Base-by-base conservation (phyloP, 2,888 invertebrate genomes). In the Elegia similella region DNA sequence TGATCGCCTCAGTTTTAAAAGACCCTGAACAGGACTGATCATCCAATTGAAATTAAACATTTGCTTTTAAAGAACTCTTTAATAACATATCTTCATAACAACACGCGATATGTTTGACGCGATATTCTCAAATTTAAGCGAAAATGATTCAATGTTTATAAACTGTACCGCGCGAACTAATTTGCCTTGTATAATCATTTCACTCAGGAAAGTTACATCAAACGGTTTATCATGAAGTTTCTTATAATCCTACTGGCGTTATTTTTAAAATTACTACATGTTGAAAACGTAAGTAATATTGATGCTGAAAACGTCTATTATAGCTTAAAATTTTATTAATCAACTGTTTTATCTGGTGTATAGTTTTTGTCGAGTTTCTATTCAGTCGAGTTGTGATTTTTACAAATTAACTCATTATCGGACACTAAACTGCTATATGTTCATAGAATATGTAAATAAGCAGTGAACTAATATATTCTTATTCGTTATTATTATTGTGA, bases 141-240 rank as follows among this genome's bases (percentile, higher is more conserved):
- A 68, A 73, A 64, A 59, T 55, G 62, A 67, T 60, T 50, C 55
- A 59, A 55, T 80, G 80, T 86, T 87, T 84, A 76, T 72, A 80
- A 84, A 84, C 72, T 65, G 65, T 61, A 54, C 23, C 54, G 59
- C 52, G 30, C 69, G n/a, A n/a, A 62, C 55, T 60, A 63, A 64
- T 60, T 62, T 59, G 58, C 64, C 58, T 53, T 56, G 58, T 61
- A 57, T 52, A 54, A 61, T 70, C 73, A 73, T 64, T 76, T 68
- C 64, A 74, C 65, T 70, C 47, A 52, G 59, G 64, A 63, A 65
- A 70, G 68, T 61, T 55, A 62, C 59, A 63, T 62, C 56, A 59
- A 61, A 47, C 66, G 62, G 66, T 67, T 62, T 59, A 73, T 70
- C 70, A 88, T 88, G 87, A 71, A 62, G 72, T 61, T 65, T 46